Base-by-base conservation (phyloP, 2,113 vertebrate genomes). In the Lepus timidus region DNA sequence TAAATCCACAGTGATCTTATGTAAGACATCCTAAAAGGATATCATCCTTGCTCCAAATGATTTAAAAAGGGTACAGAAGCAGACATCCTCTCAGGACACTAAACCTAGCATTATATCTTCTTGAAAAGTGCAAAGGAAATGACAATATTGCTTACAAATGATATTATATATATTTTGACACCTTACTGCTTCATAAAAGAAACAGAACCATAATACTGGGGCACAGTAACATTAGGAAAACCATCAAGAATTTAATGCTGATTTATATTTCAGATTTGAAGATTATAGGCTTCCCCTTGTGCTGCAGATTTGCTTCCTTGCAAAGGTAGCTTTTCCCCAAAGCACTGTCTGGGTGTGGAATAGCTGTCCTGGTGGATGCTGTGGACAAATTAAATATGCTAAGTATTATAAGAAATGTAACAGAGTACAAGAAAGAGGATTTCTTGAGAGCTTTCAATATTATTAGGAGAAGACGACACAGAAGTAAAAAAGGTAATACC, bases 81-180 rank as follows among this genome's bases (percentile, higher is more conserved):
- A 94, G 76, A 76, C 13, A 75, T 44, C 12, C 29, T 89, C 68
- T 89, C 64, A 67, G 58, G 62, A 33, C 87, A 83, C 88, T 88
- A 85, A 90, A 79, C 39, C 61, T 81, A 90, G 76, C n/a, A 88
- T 91, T 78, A 84, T 58, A 95, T 90, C 62, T 55, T 51, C 85
- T 87, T 94, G 86, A 76, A 95, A 95, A 90, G 74, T 81, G 87
- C 33, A 90, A 94, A 93, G 78, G 49, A 96, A 97, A 94, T 92
- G 73, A 96, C 81, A 95, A 85, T 73, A 92, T 65, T 93, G 68
- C 85, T 96, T 93, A 92, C 68, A 93, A 90, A 96, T 91, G 76
- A 94, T 36, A 80, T 95, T 91, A 83, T 82, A 83, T 78, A 93
- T 58, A 95, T 95, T 85, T 85, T 93, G 65, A 88, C 79, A 49